A percentile compares a stretch with the other conserved stretches of the same genome.
Conservation (phyloP, 2,888 invertebrate genomes). For the Mactromeris polynyma region DNA sequence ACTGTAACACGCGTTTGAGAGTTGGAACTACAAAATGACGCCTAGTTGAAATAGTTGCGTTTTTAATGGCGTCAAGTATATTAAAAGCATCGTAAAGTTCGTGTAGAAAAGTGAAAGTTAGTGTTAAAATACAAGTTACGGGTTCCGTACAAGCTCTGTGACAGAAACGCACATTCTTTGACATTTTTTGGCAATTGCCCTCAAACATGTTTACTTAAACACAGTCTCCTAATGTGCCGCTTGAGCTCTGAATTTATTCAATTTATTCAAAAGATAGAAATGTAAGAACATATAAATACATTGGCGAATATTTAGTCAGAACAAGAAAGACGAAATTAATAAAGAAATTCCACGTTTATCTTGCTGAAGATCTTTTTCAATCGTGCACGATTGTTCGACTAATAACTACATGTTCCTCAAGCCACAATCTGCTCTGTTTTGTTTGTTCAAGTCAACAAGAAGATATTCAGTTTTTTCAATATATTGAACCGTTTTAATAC, state of each 20-base stretch:
- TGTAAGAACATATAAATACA: background rate
- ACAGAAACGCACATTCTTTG: background rate
- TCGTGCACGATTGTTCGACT: background rate
- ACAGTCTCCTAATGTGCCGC: background rate
- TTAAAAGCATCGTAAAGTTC: too few relatives aligned
- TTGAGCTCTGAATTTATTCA: background rate
- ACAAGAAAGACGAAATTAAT: background rate
- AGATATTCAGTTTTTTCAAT: conserved; percentile 6
- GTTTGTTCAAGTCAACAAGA: background rate
- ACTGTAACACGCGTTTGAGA: too few relatives aligned
- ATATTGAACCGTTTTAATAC: conserved; percentile 13
- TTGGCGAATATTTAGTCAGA: background rate
- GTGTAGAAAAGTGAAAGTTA: too few relatives aligned
- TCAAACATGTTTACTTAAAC: too few relatives aligned
- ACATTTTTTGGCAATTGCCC: too few relatives aligned
- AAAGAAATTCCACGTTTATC: background rate
- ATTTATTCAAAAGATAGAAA: background rate
- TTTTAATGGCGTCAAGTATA: too few relatives aligned
- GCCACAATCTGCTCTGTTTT: background rate
- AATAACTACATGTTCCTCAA: background rate
- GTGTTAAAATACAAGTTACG: too few relatives aligned
- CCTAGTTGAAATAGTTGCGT: too few relatives aligned
- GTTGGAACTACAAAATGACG: too few relatives aligned
- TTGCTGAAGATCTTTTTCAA: background rate
- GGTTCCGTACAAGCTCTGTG: too few relatives aligned